Evolutionary conservation across 2,113 vertebrate genomes (phyloP).

Genomic region (Psilopogon haemacephalus): DNA sequence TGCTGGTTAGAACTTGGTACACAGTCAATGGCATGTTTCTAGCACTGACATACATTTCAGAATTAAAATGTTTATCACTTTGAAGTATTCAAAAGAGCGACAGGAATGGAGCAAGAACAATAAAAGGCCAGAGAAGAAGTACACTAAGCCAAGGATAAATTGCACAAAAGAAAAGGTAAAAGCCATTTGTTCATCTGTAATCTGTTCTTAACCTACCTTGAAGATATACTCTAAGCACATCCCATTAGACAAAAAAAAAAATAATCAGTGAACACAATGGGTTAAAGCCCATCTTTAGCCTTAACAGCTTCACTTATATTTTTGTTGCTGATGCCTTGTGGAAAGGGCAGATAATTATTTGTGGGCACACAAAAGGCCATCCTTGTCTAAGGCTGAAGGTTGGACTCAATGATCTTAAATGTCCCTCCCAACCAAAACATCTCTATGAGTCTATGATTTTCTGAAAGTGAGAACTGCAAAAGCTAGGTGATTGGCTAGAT

Average conservation of each 20-base stretch:
- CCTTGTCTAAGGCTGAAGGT: too few relatives aligned
- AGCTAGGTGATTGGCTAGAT: not conserved
- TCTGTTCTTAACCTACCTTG: not conserved
- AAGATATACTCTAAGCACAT: not conserved
- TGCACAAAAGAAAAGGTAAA: not conserved
- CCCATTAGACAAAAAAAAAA: not conserved
- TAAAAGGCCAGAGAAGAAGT: not conserved
- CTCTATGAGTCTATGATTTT: too few relatives aligned
- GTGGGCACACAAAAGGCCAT: not conserved
- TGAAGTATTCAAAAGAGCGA: not conserved
- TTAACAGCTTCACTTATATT: not conserved
- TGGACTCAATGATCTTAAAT: too few relatives aligned
- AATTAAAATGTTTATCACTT: not conserved
- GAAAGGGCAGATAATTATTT: not conserved
- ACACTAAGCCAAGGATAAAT: not conserved
- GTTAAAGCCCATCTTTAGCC: not conserved
- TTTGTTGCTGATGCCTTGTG: not conserved
- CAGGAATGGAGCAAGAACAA: not conserved
- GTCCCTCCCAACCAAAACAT: too few relatives aligned
- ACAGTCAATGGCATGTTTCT: not conserved
- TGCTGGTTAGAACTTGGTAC: not conserved
- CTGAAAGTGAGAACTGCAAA: not conserved
- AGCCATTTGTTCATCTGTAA: not conserved
- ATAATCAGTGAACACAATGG: not conserved
- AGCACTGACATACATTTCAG: not conserved